Evolutionary conservation across 2,888 invertebrate genomes (phyloP).

Genomic region (Uloborus plumipes): DNA sequence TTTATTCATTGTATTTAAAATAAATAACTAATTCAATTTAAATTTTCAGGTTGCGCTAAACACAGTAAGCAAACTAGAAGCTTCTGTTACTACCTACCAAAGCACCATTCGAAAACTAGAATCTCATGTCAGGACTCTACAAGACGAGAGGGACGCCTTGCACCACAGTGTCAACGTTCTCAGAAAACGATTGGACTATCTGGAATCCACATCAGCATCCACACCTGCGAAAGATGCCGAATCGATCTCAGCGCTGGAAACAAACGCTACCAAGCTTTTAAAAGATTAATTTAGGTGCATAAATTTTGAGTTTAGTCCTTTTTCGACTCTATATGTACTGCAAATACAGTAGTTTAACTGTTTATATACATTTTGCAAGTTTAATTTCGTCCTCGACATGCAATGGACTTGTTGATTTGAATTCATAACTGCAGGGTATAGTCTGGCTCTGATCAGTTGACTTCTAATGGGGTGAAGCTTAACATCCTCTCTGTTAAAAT

Average conservation of each 20-base stretch:
- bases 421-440: no score
- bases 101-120: conserved; percentile 66
- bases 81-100: conserved; percentile 64
- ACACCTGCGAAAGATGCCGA: conserved; percentile 13
- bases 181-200: conserved; percentile 51
- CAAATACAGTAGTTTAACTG: no score
- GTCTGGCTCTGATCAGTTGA: no score
- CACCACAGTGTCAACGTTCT: conserved; percentile 65
- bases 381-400: no score
- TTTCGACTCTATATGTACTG: no score
- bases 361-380: no score
- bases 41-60: conserved; percentile 54
- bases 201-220: conserved; percentile 15
- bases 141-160: conserved; percentile 67
- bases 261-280: background rate
- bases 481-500: no score
- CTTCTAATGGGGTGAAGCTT: no score
- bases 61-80: conserved; percentile 57
- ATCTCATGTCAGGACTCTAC: conserved; percentile 61
- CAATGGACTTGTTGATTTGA: no score
- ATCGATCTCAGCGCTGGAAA: background rate
- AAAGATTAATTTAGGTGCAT: background rate
- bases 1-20: no score
- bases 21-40: no score
- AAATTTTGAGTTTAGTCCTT: no score